Evolutionary conservation across 2,113 vertebrate species (phyloP).

Genomic region (Ceratotherium simum): DNA sequence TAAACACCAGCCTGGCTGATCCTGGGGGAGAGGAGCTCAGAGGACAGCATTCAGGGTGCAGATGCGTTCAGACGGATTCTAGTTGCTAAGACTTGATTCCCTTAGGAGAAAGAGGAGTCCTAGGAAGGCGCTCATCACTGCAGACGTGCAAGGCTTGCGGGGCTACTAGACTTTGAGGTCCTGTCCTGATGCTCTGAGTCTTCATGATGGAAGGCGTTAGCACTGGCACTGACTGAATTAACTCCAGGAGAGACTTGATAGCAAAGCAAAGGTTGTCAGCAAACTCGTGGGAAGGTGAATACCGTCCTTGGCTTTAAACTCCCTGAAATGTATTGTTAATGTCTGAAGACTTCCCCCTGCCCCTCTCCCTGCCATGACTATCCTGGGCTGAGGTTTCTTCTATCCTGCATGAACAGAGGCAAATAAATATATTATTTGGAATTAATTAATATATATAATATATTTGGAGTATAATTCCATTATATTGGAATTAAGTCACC

Average conservation of each 20-base stretch:
- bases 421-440: neutral
- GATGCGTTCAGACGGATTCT: neutral
- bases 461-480: neutral
- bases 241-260: too few species aligned
- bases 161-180: neutral
- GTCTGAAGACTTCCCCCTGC: neutral
- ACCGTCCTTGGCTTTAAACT: neutral
- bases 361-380: neutral
- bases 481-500: neutral
- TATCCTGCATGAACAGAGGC: neutral
- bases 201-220: neutral
- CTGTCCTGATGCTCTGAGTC: neutral
- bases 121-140: neutral
- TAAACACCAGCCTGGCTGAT: constrained; percentile 21
- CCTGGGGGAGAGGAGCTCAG: constrained; percentile 12
- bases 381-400: neutral
- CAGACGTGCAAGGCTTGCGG: neutral
- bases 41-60: neutral
- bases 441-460: neutral
- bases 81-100: neutral
- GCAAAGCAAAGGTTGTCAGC: neutral
- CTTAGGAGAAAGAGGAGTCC: neutral
- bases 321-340: neutral
- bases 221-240: too few species aligned
- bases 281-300: neutral